Base-by-base conservation (phyloP, 2,797 vertebrate genomes). In the Capromys pilorides region DNA sequence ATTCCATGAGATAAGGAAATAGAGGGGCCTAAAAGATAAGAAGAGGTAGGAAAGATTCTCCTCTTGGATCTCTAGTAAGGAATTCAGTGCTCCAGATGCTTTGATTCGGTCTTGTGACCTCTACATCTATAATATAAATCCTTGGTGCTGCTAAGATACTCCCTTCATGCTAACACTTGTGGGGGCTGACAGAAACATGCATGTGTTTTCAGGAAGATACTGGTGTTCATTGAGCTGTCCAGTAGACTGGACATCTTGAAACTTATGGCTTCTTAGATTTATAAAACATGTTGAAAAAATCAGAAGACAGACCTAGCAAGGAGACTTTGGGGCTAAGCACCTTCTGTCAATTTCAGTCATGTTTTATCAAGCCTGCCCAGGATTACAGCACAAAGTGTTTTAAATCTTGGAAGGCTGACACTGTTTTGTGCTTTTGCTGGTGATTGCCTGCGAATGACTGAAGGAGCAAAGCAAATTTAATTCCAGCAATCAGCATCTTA, bases 401-500 rank as follows among this genome's bases (percentile, higher is more conserved):
- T 80, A 39, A 84, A 31, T 90, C 78, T 93, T 94, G 86, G 92
- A 82, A 94, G 87, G 49, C 67, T 89, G 54, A 59, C 67, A 59
- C 67, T 59, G 59, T 93, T 96, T 31, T 94, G n/a, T 92, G 96
- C 45, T 80, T 94, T 80, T 73, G 84, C 95, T 88, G 26, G 86
- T 93, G 95, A 96, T 97, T 96, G 85, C 36, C 2, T 88, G 51
- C 82, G 86, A 96, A 95, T 36, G 69, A 8, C 45, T 94, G 64
- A 21, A 96, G 26, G 24, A 97, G 73, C 62, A 86, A 95, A 92
- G 95, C 95, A 62, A 28, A 4, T 91, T 95, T 95, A 77, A 87
- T 96, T 97, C 93, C 91, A 96, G 95, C 73, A 97, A 96, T 89
- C 95, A 88, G 8, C 88, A 92, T 97, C 33, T 82, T 96, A 95